Conservation (phyloP, 2,113 vertebrate species). For the Albula goreensis region DNA sequence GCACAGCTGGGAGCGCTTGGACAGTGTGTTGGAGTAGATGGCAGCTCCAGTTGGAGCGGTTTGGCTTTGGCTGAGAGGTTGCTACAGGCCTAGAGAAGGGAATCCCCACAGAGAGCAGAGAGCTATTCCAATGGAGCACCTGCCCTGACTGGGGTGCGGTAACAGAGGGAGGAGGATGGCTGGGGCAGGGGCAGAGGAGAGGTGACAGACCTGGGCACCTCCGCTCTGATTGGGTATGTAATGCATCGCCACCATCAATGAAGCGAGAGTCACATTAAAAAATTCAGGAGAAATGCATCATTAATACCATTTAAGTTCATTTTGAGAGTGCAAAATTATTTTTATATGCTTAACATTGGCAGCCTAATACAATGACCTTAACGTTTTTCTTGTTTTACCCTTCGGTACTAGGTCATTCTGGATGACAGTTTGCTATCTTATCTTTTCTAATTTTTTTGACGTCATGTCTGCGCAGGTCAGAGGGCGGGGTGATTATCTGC, state of each 20-base stretch:
- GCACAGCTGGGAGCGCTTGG: background rate
- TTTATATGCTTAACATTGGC: too few relatives aligned
- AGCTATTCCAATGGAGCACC: background rate
- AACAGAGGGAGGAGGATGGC: background rate
- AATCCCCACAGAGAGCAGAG: conserved; percentile 10
- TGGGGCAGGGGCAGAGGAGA: too few relatives aligned
- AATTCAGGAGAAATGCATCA: too few relatives aligned
- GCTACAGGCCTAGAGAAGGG: background rate
- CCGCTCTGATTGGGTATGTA: background rate
- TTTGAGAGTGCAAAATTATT: too few relatives aligned
- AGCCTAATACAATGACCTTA: too few relatives aligned
- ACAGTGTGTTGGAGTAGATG: background rate
- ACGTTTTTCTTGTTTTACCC: too few relatives aligned
- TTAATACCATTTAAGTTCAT: too few relatives aligned
- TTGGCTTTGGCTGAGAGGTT: conserved; percentile 7
- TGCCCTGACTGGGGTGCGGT: background rate
- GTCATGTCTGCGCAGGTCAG: conserved; percentile 11
- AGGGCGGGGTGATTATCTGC: conserved; percentile 39
- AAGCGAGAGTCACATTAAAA: too few relatives aligned
- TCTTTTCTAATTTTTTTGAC: background rate
- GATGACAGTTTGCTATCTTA: background rate
- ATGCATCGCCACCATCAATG: too few relatives aligned
- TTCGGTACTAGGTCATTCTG: too few relatives aligned
- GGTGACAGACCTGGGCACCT: background rate
- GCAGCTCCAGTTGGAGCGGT: background rate